Evolutionary conservation across 2,888 invertebrate genomes (phyloP), one percentile per base, ranked within the genome.

Genomic region (Drosophila quinaria): DNA sequence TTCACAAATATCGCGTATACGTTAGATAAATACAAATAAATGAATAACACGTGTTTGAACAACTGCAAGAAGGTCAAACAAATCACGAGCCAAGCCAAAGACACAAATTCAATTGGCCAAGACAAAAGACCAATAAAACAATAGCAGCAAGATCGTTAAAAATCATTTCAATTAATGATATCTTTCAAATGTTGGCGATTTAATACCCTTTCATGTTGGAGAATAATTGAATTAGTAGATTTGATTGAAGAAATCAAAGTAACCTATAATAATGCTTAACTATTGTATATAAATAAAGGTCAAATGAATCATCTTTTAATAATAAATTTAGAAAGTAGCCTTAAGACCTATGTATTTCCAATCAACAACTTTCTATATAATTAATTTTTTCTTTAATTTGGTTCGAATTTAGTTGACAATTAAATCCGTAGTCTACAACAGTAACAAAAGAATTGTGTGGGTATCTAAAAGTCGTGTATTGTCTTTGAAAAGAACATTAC

Each of bases 11-110:
- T 25, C 37, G n/a, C 15, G 13, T 17, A 41, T 17, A 42, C 29
- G 13, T 22, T 29, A 25, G 25, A 15, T 46, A 22, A 58, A 41
- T 19, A 50, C 47, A 62, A 61, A 60, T 54, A 71, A 80, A 83
- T 81, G 64, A 78, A 61, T 51, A 70, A 83, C 84, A 83, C 84
- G 84, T 81, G 81, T 67, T 51, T 39, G 49, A 55, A 39, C 55
- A 64, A 58, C 56, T 72, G 55, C 62, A 78, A 78, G 84, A 81
- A 84, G 81, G 81, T 81, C 81, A 81, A 81, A 59, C 62, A 67
- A 65, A 76, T 69, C 77, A 73, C 69, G 68, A 72, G 68, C 50
- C 54, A 65, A 70, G 65, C 65, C 78, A 66, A 51, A 58, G 69
- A 33, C 54, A 68, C 66, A 66, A 81, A 81, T 81, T 84, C 70